A percentile compares a stretch with the other conserved stretches of the same genome.
phyloP scores from a whole-genome alignment of 2,113 vertebrate species.

The Megaptera novaeangliae region DNA sequence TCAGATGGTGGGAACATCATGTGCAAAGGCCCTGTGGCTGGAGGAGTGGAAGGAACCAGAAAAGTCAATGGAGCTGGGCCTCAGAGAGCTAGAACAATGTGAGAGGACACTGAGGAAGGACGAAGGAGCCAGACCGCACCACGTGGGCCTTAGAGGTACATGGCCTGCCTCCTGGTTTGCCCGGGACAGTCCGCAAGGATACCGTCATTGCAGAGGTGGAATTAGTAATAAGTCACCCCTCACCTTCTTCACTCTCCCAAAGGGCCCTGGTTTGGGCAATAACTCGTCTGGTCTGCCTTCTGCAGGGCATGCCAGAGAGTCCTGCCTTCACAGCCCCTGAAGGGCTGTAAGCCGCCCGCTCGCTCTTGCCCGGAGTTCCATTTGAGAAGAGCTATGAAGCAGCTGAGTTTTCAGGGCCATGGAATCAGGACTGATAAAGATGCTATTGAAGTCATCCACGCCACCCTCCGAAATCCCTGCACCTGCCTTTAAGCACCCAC shows the following conservation, averaged over 20 bases:
- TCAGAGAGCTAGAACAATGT: fast-evolving
- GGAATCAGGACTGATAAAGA: background rate
- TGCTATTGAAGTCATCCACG: background rate
- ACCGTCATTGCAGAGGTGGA: background rate
- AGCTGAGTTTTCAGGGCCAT: fast-evolving
- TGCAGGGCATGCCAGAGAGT: fast-evolving
- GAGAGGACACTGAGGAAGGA: background rate
- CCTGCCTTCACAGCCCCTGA: no score
- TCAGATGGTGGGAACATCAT: fast-evolving
- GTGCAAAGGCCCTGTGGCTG: background rate
- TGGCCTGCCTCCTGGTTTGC: background rate
- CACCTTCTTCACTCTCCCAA: no score
- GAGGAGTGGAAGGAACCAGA: background rate
- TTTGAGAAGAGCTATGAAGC: background rate
- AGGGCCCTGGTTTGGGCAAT: background rate
- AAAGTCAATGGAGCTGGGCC: no score
- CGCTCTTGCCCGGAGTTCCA: fast-evolving
- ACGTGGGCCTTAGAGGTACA: fast-evolving
- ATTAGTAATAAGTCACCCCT: no score
- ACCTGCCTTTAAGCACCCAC: background rate
- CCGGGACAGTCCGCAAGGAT: no score
- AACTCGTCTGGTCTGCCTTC: background rate
- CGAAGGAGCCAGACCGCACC: background rate
- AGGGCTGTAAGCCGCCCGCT: fast-evolving
- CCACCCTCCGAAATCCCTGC: no score